These are phyloP conservation scores for Dasysyrphus tricinctus DNA, from an alignment of 2,888 invertebrate species.

Conservation along the genomic window DNA sequence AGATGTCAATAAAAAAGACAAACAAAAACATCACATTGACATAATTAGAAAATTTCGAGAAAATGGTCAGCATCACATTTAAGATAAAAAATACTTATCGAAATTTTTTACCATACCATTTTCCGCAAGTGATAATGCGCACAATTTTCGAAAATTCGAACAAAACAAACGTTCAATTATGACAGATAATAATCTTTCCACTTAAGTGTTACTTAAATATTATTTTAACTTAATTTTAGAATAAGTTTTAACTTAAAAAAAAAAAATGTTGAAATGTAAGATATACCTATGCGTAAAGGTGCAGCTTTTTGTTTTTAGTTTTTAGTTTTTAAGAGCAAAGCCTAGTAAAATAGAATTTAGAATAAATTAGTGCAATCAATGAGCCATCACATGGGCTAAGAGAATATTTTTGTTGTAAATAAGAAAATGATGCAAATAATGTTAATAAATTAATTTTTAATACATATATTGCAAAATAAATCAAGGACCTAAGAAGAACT, in stretches of 20 bases:
- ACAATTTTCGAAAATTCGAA: background rate
- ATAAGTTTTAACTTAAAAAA: background rate
- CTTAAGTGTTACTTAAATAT: background rate
- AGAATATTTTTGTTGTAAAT: background rate
- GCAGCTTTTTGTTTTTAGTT: background rate
- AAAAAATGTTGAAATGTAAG: background rate
- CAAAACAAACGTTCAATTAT: background rate
- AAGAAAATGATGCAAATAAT: background rate
- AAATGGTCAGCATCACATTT: background rate
- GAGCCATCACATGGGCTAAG: background rate
- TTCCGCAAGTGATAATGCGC: background rate
- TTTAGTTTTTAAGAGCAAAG: slow-evolving; percentile 1
- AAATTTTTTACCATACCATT: background rate
- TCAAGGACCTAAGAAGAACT: too few relatives aligned
- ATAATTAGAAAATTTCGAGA: background rate
- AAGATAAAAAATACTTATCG: background rate
- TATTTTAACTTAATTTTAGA: background rate
- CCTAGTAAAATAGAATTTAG: slow-evolving; percentile 2
- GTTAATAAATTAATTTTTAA: background rate
- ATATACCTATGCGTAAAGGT: background rate
- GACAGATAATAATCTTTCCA: background rate
- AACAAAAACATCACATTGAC: background rate
- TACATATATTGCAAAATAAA: background rate
- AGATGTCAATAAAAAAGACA: too few relatives aligned
- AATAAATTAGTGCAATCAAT: slow-evolving; percentile 8